phyloP scores from a whole-genome alignment of 2,888 invertebrate species.

The Serripes groenlandicus region DNA sequence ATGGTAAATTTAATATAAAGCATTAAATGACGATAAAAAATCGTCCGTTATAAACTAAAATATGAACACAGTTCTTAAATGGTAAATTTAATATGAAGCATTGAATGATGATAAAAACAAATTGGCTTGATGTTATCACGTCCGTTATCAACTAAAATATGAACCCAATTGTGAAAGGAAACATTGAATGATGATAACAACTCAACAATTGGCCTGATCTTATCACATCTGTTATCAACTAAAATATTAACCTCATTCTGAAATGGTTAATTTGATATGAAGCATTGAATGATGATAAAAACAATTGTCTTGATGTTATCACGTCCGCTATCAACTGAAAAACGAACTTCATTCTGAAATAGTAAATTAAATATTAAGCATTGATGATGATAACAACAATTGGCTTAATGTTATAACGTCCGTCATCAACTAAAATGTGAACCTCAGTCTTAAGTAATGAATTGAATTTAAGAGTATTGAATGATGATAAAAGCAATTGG shows the following conservation, averaged over 20 bases:
- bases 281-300: too few species aligned
- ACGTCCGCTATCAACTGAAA: not conserved
- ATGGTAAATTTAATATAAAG: too few species aligned
- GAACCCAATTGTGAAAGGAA: not conserved
- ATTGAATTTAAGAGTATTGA: too few species aligned
- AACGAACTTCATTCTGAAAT: not conserved
- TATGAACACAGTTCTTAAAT: conserved; percentile 74
- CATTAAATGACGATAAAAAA: too few species aligned
- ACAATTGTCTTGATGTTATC: too few species aligned
- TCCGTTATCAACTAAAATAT: not conserved
- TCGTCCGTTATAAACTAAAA: conserved; percentile 75
- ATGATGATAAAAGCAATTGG: too few species aligned
- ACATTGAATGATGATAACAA: not conserved
- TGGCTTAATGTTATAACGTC: not conserved
- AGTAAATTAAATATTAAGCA: not conserved
- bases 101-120: not conserved
- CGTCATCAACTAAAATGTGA: too few species aligned
- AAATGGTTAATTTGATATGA: too few species aligned
- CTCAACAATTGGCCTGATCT: not conserved
- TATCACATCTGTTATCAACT: too few species aligned
- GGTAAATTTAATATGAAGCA: not conserved
- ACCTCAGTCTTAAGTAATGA: too few species aligned
- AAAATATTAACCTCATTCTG: too few species aligned
- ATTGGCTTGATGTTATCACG: not conserved
- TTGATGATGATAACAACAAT: not conserved